These are phyloP conservation scores for Dinomys branickii DNA, from an alignment of 2,113 vertebrate genomes.

Conservation along the genomic window DNA sequence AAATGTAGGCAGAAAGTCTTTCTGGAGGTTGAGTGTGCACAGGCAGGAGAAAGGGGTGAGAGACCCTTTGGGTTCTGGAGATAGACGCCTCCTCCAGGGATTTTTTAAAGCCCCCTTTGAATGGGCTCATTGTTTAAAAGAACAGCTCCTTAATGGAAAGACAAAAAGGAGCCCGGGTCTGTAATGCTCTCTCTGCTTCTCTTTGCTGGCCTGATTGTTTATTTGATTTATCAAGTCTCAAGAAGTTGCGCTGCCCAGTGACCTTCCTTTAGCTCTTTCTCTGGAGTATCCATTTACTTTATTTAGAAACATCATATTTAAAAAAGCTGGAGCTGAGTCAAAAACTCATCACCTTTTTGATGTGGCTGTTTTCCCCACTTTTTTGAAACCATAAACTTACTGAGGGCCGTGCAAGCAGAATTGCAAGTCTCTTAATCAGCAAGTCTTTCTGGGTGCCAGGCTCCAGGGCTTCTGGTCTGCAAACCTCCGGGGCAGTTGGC, in stretches of 20 bases:
- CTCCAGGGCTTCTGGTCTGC: not conserved
- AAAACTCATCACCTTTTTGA: slow-evolving; percentile 78
- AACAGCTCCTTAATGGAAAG: slow-evolving; percentile 77
- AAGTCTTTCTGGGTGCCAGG: not conserved
- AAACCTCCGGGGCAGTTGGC: not conserved
- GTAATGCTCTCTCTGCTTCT: slow-evolving; percentile 48
- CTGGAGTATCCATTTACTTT: slow-evolving; percentile 76
- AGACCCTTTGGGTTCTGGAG: slow-evolving; percentile 18
- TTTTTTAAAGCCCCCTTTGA: slow-evolving; percentile 53
- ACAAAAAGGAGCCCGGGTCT: slow-evolving; percentile 48
- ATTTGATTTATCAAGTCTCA: slow-evolving; percentile 73
- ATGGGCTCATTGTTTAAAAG: slow-evolving; percentile 71
- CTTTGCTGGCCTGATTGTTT: slow-evolving; percentile 59
- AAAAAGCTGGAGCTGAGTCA: slow-evolving; percentile 72
- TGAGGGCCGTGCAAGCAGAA: not conserved
- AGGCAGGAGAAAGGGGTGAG: not conserved
- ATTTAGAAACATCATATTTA: slow-evolving; percentile 82
- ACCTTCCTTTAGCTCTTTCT: slow-evolving; percentile 71
- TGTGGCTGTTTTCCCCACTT: slow-evolving; percentile 44
- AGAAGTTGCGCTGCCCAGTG: slow-evolving; percentile 36
- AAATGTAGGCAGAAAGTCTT: not conserved
- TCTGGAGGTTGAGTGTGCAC: not conserved
- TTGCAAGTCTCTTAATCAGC: slow-evolving; percentile 25
- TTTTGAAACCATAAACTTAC: slow-evolving; percentile 76
- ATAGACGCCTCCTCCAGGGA: slow-evolving; percentile 63